These are phyloP conservation scores for Oxycera nigricornis DNA, from an alignment of 2,888 invertebrate genomes.

Conservation along the genomic window DNA sequence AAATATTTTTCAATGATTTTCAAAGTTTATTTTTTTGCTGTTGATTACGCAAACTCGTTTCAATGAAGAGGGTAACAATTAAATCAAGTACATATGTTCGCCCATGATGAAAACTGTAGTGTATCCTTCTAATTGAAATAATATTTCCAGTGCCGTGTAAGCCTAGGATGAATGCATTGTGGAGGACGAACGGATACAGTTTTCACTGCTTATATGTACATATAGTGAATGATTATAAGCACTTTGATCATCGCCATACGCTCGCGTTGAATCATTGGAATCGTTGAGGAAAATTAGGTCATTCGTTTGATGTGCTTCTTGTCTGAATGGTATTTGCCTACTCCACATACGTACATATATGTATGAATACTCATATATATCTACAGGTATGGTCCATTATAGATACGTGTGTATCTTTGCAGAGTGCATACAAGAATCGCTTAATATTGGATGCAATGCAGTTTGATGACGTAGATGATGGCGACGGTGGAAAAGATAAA, in stretches of 20 bases:
- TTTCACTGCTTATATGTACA: neutral
- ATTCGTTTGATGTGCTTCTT: constrained; percentile 24
- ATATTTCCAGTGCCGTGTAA: neutral
- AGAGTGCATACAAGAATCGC: neutral
- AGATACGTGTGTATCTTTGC: too few species aligned
- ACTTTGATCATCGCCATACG: constrained; percentile 9
- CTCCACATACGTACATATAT: neutral
- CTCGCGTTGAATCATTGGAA: neutral
- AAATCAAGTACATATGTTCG: neutral
- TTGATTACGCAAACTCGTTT: neutral
- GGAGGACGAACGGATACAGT: neutral
- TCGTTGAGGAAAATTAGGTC: constrained; percentile 8
- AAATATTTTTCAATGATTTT: too few species aligned
- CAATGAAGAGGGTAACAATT: too few species aligned
- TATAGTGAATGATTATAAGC: neutral
- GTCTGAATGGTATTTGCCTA: constrained; percentile 19
- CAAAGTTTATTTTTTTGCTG: neutral
- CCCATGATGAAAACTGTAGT: neutral
- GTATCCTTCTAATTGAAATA: neutral
- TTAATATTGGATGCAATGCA: neutral
- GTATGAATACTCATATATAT: neutral
- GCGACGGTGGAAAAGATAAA: neutral
- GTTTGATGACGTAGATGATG: neutral
- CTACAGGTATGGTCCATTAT: neutral
- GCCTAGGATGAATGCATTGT: neutral